phyloP scores from a whole-genome alignment of 1,140 invertebrate species.

The Mizuhopecten yessoensis region DNA sequence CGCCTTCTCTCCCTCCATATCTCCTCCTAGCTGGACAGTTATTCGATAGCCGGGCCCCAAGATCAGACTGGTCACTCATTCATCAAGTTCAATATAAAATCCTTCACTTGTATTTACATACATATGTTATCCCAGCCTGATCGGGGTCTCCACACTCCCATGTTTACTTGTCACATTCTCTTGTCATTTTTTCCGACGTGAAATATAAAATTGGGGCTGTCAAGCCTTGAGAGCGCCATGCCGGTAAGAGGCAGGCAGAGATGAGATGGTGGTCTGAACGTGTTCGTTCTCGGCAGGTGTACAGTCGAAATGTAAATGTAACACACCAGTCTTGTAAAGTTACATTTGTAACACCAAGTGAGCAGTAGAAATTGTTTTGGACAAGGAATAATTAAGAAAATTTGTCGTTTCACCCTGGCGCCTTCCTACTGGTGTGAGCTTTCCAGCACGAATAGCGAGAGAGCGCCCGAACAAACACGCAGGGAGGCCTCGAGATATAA shows the following conservation, averaged over 20 bases:
- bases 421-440: constrained; percentile 15
- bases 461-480: neutral
- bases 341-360: constrained; percentile 51
- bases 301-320: constrained; percentile 41
- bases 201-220: constrained; percentile 60
- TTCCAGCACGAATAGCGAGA: neutral
- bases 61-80: constrained; percentile 24
- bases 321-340: constrained; percentile 43
- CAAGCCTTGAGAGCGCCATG: constrained; percentile 48
- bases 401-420: constrained; percentile 47
- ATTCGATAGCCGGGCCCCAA: constrained; percentile 46
- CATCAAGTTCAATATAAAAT: constrained; percentile 49
- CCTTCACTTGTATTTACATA: constrained; percentile 55
- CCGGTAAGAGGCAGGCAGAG: constrained; percentile 44
- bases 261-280: constrained; percentile 49
- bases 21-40: constrained; percentile 30
- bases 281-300: constrained; percentile 50
- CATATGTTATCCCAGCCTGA: constrained; percentile 48
- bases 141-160: constrained; percentile 41
- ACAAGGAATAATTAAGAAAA: constrained; percentile 50
- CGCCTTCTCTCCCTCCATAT: constrained; percentile 44
- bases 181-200: constrained; percentile 53
- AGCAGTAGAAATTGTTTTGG: constrained; percentile 54
- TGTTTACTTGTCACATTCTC: constrained; percentile 49
- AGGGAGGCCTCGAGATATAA: constrained; percentile 6